Base-by-base conservation (phyloP, 2,113 vertebrate genomes). In the Brevimyrus niger region DNA sequence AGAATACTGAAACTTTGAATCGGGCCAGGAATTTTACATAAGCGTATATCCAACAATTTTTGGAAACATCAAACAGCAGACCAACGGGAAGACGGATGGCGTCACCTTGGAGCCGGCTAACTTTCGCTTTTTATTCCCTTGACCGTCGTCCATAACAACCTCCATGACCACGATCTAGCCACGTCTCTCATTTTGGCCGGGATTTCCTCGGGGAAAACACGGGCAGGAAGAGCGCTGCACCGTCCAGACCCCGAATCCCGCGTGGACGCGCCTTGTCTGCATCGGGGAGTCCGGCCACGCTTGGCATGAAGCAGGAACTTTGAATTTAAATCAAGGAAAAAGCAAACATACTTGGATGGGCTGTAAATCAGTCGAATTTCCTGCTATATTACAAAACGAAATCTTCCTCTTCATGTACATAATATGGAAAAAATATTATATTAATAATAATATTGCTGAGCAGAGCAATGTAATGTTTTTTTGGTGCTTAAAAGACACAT, bases 281-380 rank as follows among this genome's bases (percentile, higher is more conserved):
- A 27, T 35, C 65, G 65, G 65, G 84, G 47, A 35, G 50, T 50
- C 15, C 46, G 47, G 84, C 21, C 23, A 31, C 23, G n/a, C 11
- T 50, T 47, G n/a, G 46, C 65, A 50, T 50, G n/a, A 4, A 50
- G 44, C 44, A 31, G 9, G 31, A 50, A 48, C 47, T 31, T 88
- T 47, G 88, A 50, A 48, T 9, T 48, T 48, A 19, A 76, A 76
- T 80, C 61, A 88, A 76, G 46, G 88, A n/a, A 53, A 87, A 88
- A 17, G 84, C 46, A 53, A 86, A 31, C 46, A 31, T 31, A 51
- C 23, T 86, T 51, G 2, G 38, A 13, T 44, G 35, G 31, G 55
- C 35, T 87, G 86, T 87, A 87, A 87, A 87, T 87, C 86, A 87
- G 38, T 46, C 6, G 21, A 19, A 38, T 50, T 76, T 88, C 88